phyloP scores from a whole-genome alignment of 2,888 invertebrate species.

The Pandemis heparana region DNA sequence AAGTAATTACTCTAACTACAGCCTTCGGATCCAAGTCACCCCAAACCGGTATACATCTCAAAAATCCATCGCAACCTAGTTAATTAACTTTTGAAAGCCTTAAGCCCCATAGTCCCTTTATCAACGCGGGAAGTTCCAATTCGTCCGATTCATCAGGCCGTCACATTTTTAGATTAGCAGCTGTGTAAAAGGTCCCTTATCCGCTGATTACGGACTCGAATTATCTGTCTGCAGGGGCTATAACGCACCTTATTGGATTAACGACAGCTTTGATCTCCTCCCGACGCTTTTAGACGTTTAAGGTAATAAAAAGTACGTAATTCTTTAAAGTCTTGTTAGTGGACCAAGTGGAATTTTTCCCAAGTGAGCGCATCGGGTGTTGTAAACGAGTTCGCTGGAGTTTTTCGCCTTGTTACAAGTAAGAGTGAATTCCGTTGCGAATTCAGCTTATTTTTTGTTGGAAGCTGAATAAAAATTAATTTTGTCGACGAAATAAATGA shows the following conservation, averaged over 20 bases:
- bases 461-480: no score
- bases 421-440: slow-evolving; percentile 13
- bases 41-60: slow-evolving; percentile 23
- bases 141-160: slow-evolving; percentile 61
- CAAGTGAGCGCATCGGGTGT: slow-evolving; percentile 57
- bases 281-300: slow-evolving; percentile 65
- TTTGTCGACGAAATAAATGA: no score
- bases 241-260: slow-evolving; percentile 82
- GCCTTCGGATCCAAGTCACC: background rate
- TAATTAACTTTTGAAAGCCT: slow-evolving; percentile 40
- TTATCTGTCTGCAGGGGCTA: slow-evolving; percentile 70
- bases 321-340: slow-evolving; percentile 71
- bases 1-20: slow-evolving; percentile 17
- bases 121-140: slow-evolving; percentile 54
- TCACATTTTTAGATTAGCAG: slow-evolving; percentile 65
- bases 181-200: slow-evolving; percentile 69
- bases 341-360: slow-evolving; percentile 69
- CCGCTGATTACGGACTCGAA: slow-evolving; percentile 76
- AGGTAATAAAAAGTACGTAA: slow-evolving; percentile 78
- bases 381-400: slow-evolving; percentile 42
- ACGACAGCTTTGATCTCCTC: slow-evolving; percentile 76
- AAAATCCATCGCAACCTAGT: slow-evolving; percentile 35
- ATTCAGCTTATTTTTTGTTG: background rate
- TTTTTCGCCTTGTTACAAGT: slow-evolving; percentile 30
- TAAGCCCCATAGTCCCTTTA: slow-evolving; percentile 38